Percentiles rank a stretch among this genome's conserved stretches.
phyloP scores from a whole-genome alignment of 2,113 vertebrate genomes.

The Gymnorhina tibicen region DNA sequence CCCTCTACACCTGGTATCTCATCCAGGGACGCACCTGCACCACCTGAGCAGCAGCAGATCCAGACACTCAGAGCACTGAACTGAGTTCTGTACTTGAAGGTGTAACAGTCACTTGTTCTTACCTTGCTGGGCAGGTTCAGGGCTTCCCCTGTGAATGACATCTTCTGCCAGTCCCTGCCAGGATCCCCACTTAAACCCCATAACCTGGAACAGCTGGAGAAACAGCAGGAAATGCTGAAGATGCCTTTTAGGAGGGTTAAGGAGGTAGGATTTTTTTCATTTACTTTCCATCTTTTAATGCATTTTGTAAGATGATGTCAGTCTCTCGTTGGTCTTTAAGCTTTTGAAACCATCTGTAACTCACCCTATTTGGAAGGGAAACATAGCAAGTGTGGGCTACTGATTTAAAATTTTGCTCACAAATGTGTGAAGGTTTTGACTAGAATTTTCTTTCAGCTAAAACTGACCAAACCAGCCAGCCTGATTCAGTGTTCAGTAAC shows the following conservation, averaged over 20 bases:
- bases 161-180: constrained; percentile 92
- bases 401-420: not conserved
- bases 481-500: not conserved
- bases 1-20: not conserved
- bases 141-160: constrained; percentile 93
- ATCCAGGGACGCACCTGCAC: not conserved
- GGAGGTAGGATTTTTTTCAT: constrained; percentile 69
- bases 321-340: not conserved
- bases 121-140: constrained; percentile 76
- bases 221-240: constrained; percentile 86
- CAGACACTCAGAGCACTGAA: not conserved
- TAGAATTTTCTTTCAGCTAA: not conserved
- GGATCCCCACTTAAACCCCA: constrained; percentile 91
- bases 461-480: not conserved
- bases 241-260: constrained; percentile 81
- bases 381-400: not conserved
- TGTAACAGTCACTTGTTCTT: not conserved
- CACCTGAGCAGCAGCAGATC: not conserved
- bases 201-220: constrained; percentile 84
- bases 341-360: not conserved
- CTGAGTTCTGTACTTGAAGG: not conserved
- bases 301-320: not conserved
- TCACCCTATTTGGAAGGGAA: not conserved
- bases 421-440: not conserved
- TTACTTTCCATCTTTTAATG: not conserved